Evolutionary conservation across 2,888 invertebrate species (phyloP).

Genomic region (Esperia sulphurella): DNA sequence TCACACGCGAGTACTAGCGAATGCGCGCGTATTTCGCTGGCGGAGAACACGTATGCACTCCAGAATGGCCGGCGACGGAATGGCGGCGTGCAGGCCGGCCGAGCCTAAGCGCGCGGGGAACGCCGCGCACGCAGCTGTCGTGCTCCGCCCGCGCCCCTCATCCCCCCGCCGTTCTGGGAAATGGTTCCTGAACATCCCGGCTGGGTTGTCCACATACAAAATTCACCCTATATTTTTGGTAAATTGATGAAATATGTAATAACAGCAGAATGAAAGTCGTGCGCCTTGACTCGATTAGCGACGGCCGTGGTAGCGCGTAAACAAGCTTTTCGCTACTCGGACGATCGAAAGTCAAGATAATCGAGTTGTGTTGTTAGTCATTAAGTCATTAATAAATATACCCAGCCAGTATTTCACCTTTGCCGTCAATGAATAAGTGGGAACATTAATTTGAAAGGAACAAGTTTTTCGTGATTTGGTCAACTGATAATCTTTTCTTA

Average conservation of each 20-base stretch:
- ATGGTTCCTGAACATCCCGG: constrained; percentile 78
- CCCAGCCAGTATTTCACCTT: background rate
- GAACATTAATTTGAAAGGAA: background rate
- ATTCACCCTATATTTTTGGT: constrained; percentile 39
- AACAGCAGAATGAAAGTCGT: constrained; percentile 53
- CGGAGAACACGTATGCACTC: constrained; percentile 30
- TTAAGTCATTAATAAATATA: background rate
- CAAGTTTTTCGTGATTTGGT: background rate
- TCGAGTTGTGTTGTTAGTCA: background rate
- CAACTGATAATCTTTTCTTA: background rate
- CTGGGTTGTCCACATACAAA: constrained; percentile 52
- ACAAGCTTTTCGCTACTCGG: constrained; percentile 14
- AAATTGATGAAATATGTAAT: constrained; percentile 3
- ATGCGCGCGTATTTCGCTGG: constrained; percentile 49
- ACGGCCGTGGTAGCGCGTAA: constrained; percentile 12
- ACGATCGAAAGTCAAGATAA: constrained; percentile 5
- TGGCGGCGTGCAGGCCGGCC: constrained; percentile 48
- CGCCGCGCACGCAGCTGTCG: constrained; percentile 74
- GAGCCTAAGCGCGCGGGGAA: too few relatives aligned
- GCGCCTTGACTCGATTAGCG: constrained; percentile 56
- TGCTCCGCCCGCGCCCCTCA: constrained; percentile 52
- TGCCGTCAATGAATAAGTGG: background rate
- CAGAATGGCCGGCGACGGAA: constrained; percentile 52
- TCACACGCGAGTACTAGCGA: constrained; percentile 29
- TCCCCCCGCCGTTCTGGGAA: constrained; percentile 78